Evolutionary conservation across 1,140 invertebrate genomes (phyloP).

Genomic region (Drosophila kurseongensis): DNA sequence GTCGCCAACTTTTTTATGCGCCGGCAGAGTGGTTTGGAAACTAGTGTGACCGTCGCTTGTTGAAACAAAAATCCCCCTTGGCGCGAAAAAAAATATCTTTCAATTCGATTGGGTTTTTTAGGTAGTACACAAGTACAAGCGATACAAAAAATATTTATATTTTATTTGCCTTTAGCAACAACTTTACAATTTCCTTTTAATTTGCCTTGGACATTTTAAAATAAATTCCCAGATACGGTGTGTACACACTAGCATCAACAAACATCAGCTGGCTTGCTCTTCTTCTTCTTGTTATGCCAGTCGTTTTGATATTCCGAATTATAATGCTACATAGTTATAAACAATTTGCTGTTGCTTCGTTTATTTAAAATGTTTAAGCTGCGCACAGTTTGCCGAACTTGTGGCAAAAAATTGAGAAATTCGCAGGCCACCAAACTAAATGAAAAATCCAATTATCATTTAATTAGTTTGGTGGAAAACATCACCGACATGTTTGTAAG

Average conservation of each 20-base stretch:
- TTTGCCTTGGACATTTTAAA: too few relatives aligned
- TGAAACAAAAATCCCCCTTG: neutral
- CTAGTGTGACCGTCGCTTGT: neutral
- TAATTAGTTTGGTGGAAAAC: constrained; percentile 53
- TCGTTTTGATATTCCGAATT: constrained; percentile 12
- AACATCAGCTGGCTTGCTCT: neutral
- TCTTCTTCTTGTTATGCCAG: constrained; percentile 8
- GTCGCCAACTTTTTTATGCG: constrained; percentile 2
- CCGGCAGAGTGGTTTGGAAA: neutral
- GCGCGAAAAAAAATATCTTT: neutral
- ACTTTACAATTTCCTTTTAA: too few relatives aligned
- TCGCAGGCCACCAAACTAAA: constrained; percentile 27
- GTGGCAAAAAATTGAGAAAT: constrained; percentile 37
- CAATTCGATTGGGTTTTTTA: too few relatives aligned
- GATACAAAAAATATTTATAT: too few relatives aligned
- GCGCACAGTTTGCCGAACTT: constrained; percentile 49
- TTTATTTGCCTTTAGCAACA: too few relatives aligned
- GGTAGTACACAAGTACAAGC: too few relatives aligned
- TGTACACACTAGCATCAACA: constrained; percentile 1
- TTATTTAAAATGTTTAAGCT: constrained; percentile 24
- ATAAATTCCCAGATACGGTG: neutral
- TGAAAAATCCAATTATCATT: constrained; percentile 32
- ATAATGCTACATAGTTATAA: neutral
- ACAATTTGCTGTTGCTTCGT: neutral
- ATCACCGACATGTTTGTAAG: constrained; percentile 64